Conservation (phyloP, 2,113 vertebrate species). For the Pachypanchax playfairii region DNA sequence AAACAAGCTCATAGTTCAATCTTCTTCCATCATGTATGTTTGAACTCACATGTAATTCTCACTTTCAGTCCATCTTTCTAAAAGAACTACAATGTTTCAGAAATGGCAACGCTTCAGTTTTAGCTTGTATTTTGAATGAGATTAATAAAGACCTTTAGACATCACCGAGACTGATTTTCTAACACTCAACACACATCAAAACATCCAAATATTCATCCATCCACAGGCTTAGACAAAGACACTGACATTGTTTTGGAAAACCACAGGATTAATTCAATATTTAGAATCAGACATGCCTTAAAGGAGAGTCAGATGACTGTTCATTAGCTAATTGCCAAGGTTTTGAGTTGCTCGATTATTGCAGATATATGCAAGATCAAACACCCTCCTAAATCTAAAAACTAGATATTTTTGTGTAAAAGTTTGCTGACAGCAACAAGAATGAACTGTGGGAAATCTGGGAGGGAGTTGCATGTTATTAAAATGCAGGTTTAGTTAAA, state of each 20-base stretch:
- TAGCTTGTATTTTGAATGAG: too few relatives aligned
- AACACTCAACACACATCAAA: not conserved
- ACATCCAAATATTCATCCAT: constrained; percentile 21
- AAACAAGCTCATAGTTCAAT: too few relatives aligned
- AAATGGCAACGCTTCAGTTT: too few relatives aligned
- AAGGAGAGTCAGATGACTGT: constrained; percentile 40
- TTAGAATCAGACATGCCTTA: constrained; percentile 28
- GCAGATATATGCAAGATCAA: too few relatives aligned
- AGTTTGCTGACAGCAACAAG: not conserved
- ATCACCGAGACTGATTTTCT: not conserved
- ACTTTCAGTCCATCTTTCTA: too few relatives aligned
- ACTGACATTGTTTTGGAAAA: constrained; percentile 43
- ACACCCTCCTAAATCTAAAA: too few relatives aligned
- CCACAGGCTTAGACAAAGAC: constrained; percentile 27
- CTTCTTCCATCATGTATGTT: too few relatives aligned
- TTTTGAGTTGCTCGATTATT: constrained; percentile 21
- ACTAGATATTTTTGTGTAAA: too few relatives aligned
- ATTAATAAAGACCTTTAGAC: not conserved
- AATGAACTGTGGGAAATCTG: not conserved
- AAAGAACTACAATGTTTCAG: too few relatives aligned
- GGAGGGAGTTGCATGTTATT: not conserved
- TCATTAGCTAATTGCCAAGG: constrained; percentile 23
- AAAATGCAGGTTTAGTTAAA: constrained; percentile 1
- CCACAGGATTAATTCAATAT: constrained; percentile 27
- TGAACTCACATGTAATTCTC: too few relatives aligned